Evolutionary conservation across 1,140 invertebrate species (phyloP), one percentile per base, ranked within the genome.

Genomic region (Drosophila nasuta): DNA sequence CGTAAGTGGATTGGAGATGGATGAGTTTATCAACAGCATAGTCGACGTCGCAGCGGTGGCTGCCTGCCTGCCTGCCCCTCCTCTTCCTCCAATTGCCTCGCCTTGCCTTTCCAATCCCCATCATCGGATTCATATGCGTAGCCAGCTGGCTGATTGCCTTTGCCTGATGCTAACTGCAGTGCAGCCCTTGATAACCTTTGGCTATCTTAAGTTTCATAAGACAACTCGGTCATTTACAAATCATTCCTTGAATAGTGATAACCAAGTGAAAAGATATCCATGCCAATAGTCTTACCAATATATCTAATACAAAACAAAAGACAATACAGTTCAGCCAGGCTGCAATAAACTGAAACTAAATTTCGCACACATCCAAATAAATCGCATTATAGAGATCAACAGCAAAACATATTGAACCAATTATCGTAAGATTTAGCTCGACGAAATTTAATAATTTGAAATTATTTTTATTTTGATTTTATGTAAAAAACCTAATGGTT

Each of bases 1-100:
- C 82, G 87, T 92, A 92, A 92, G 91, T 92, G 91, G 91, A 92
- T 92, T 92, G 91, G 83, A 92, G 91, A 92, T 92, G 91, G 91
- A 92, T 92, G 91, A 92, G 91, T 92, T 91, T 92, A 92, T 92
- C 91, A 92, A 88, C 83, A 83, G 73, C 79, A 79, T 82, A 75
- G 75, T 70, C 67, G 72, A 71, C 81, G 68, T 67, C 68, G 75
- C 65, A 66, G 79, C 87, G 76, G 72, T 57, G 76, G 43, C 79
- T 82, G 30, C 7, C 33, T 38, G 13, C 52, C 33, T 25, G 20
- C 81, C 73, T 56, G 58, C 45, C 57, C 59, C n/a, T 30, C 17
- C 15, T 1, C 33, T 8, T 5, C 51, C 30, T 1, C 30, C 30
- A 35, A 13, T 8, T 25, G 15, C 45, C 52, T 7, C 13, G 15